These are phyloP conservation scores for Sinhomidia bicolor DNA, from an alignment of 2,888 invertebrate genomes.

Conservation along the genomic window DNA sequence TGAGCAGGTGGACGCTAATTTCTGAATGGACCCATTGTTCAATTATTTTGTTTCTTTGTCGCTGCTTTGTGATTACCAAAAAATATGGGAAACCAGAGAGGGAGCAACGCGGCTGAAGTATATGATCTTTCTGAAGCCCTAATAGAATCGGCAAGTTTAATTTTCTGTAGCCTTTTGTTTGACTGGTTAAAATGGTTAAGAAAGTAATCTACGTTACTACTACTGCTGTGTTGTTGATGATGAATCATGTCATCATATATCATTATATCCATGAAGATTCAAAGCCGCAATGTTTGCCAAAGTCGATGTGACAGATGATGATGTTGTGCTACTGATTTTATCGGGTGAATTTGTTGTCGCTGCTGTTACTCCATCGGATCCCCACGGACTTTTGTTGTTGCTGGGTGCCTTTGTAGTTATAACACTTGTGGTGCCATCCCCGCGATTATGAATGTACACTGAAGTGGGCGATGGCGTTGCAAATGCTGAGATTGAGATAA, in stretches of 20 bases:
- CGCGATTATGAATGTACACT: constrained; percentile 66
- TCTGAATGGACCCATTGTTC: neutral
- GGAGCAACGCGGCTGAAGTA: constrained; percentile 78
- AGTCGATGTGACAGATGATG: constrained; percentile 35
- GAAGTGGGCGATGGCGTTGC: constrained; percentile 66
- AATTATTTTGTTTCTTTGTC: constrained; percentile 6
- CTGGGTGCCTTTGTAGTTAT: constrained; percentile 57
- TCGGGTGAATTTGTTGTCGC: constrained; percentile 43
- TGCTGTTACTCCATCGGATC: neutral
- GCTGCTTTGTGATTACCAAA: constrained; percentile 77
- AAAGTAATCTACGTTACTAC: constrained; percentile 36
- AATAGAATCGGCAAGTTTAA: constrained; percentile 72
- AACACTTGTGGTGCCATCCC: constrained; percentile 63
- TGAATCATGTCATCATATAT: constrained; percentile 42
- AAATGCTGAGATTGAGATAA: constrained; percentile 54
- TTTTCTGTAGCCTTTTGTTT: constrained; percentile 48
- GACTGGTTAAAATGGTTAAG: constrained; percentile 53
- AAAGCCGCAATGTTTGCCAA: constrained; percentile 43
- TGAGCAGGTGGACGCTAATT: neutral
- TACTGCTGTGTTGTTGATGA: constrained; percentile 14
- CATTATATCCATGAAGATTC: neutral
- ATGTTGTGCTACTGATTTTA: constrained; percentile 44
- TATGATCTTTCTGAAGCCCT: constrained; percentile 76
- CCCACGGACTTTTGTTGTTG: constrained; percentile 55
- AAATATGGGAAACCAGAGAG: constrained; percentile 79